A percentile compares a stretch with the other conserved stretches of the same genome.
Conservation (phyloP, 2,888 invertebrate species). For the Drosophila infuscata region DNA sequence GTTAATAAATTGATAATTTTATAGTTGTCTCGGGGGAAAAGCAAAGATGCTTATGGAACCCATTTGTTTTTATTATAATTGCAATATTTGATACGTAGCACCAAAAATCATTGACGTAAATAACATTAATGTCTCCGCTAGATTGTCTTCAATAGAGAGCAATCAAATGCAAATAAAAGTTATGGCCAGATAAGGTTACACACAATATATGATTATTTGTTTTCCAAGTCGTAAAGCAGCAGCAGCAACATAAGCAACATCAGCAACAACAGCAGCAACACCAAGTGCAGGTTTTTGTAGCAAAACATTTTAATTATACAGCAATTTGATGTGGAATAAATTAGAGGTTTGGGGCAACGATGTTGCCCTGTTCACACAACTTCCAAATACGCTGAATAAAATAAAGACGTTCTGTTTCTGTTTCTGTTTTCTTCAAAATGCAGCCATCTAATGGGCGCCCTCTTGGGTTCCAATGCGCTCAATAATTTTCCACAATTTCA, state of each 20-base stretch:
- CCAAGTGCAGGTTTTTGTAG: slow-evolving; percentile 45
- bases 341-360: slow-evolving; percentile 64
- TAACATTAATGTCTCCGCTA: slow-evolving; percentile 27
- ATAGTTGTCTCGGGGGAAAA: neutral
- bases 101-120: slow-evolving; percentile 9
- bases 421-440: slow-evolving; percentile 48
- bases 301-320: slow-evolving; percentile 65
- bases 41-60: neutral
- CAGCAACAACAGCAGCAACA: slow-evolving; percentile 18
- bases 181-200: slow-evolving; percentile 70
- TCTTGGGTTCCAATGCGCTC: slow-evolving; percentile 80
- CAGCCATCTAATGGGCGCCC: slow-evolving; percentile 76
- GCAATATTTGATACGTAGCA: neutral
- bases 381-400: slow-evolving; percentile 51
- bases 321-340: slow-evolving; percentile 72
- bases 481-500: slow-evolving; percentile 84
- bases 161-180: slow-evolving; percentile 44
- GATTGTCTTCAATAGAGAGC: slow-evolving; percentile 27
- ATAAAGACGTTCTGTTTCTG: slow-evolving; percentile 65
- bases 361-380: slow-evolving; percentile 63
- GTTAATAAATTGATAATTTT: slow-evolving; percentile 9
- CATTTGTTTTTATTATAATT: neutral
- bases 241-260: slow-evolving; percentile 1
- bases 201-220: slow-evolving; percentile 76
- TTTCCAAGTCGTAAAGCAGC: slow-evolving; percentile 63